Base-by-base conservation (phyloP, 1,140 invertebrate genomes). In the Anoplophora glabripennis region DNA sequence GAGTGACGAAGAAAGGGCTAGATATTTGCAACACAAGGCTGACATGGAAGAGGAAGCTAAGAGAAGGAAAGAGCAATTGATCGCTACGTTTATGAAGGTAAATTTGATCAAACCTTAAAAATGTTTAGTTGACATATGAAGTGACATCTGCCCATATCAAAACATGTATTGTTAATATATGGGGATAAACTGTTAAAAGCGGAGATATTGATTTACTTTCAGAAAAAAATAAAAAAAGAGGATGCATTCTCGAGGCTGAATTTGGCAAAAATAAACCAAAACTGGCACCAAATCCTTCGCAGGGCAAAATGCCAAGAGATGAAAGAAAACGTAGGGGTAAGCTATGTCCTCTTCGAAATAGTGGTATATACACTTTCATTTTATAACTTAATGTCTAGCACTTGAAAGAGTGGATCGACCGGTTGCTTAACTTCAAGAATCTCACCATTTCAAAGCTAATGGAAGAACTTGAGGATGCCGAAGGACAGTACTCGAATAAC, bases 181-280 rank as follows among this genome's bases (percentile, higher is more conserved):
- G n/a, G n/a, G n/a, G n/a, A n/a, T n/a, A n/a, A n/a, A n/a, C n/a
- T n/a, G n/a, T n/a, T n/a, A n/a, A n/a, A n/a, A n/a, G 5, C 21
- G 5, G 5, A 28, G 5, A 28, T 5, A 28, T 28, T 28, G 5
- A 28, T 28, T 28, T 28, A 28, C 21, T 61, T 73, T 47, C 68
- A 90, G 88, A 89, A 87, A 69, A 92, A 92, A 80, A 75, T 92
- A 5, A 88, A 86, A 72, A 84, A 83, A 44, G 90, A 92, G 72
- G 88, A 91, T 74, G 80, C 83, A 5, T 91, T 89, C 73, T 81
- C 86, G 1, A 82, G 88, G 53, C 76, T 90, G 33, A 92, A 92
- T 71, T 83, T 84, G 59, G 88, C 89, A 0, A 92, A 92, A 77
- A 87, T 92, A 14, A 90, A 92, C 69, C 87, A 90, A 75, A 84